Evolutionary conservation across 2,113 vertebrate species (phyloP).

Genomic region (Nansenia antarctica): DNA sequence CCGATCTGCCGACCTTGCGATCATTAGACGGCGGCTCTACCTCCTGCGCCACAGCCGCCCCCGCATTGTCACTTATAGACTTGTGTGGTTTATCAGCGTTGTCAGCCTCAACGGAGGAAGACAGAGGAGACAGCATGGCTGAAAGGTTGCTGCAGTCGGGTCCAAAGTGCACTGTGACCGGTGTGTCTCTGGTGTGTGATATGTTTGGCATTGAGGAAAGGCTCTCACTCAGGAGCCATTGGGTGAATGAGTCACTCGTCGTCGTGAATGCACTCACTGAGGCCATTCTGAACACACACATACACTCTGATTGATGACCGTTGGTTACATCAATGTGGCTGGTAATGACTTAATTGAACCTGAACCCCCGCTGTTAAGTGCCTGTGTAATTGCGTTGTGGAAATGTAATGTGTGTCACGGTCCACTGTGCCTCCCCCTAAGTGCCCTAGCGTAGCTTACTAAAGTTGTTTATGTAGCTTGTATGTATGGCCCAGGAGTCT

Average conservation of each 20-base stretch:
- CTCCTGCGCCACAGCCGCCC: too few species aligned
- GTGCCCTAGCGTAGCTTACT: background rate
- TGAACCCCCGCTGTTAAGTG: constrained; percentile 22
- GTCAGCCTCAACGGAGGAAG: background rate
- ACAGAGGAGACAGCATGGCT: background rate
- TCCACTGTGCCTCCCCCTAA: background rate
- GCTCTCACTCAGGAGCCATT: background rate
- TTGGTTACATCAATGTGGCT: constrained; percentile 3
- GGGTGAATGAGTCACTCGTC: background rate
- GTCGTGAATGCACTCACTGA: background rate
- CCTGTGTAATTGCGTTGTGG: constrained; percentile 20
- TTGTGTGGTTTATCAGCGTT: too few species aligned
- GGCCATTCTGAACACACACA: background rate
- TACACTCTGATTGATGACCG: constrained; percentile 15
- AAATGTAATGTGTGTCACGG: constrained; percentile 12
- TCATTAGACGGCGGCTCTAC: too few species aligned
- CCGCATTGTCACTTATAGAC: too few species aligned
- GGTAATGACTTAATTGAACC: constrained; percentile 29
- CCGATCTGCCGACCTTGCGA: too few species aligned
- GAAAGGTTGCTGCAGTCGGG: background rate
- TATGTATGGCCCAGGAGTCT: background rate
- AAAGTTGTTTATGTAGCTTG: background rate
- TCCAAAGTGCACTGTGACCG: background rate
- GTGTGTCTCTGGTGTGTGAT: background rate
- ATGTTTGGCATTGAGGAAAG: background rate